Evolutionary conservation across 2,797 vertebrate genomes (phyloP).

Genomic region (Catamblyrhynchus diadema): DNA sequence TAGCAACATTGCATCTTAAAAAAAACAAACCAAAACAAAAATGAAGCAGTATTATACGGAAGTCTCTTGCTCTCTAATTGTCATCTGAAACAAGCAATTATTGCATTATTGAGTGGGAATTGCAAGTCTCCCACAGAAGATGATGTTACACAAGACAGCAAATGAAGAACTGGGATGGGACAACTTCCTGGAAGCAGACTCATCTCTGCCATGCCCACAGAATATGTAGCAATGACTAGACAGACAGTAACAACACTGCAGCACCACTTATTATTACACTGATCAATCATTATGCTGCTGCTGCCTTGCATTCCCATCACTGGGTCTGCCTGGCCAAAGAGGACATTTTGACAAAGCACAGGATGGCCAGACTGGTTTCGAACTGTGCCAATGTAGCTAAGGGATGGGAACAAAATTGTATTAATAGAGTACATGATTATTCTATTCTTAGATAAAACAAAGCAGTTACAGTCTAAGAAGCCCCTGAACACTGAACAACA

Average conservation of each 20-base stretch:
- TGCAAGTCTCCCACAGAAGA: neutral
- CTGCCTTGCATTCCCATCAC: neutral
- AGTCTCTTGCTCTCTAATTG: neutral
- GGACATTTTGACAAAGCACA: neutral
- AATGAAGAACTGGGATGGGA: neutral
- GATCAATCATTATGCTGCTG: neutral
- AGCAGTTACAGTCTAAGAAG: neutral
- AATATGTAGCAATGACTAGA: neutral
- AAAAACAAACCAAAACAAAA: neutral
- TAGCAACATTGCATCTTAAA: neutral
- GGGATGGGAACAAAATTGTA: neutral
- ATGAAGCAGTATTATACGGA: fast-evolving
- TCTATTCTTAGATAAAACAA: neutral
- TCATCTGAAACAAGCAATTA: neutral
- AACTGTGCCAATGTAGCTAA: neutral
- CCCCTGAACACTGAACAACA: neutral
- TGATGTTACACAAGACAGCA: neutral
- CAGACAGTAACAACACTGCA: neutral
- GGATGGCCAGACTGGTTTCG: neutral
- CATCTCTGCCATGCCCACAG: neutral
- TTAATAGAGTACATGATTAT: neutral
- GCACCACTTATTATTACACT: neutral
- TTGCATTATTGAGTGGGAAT: neutral
- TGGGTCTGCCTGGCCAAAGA: neutral
- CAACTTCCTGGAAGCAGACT: constrained; percentile 17